phyloP scores from a whole-genome alignment of 2,888 invertebrate species.

The Ceraclea dissimilis region DNA sequence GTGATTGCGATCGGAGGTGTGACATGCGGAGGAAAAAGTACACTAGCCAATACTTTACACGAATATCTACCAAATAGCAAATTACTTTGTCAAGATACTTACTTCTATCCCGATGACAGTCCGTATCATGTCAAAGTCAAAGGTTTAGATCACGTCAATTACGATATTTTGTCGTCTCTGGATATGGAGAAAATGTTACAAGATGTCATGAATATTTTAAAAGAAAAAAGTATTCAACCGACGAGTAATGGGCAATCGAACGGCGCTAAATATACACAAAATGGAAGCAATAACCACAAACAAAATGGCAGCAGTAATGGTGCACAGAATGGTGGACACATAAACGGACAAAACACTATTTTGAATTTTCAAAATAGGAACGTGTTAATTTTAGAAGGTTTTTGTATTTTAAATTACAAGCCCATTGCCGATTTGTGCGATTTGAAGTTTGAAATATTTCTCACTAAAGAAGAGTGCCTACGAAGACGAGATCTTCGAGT shows the following conservation, averaged over 20 bases:
- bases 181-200: slow-evolving; percentile 64
- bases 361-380: slow-evolving; percentile 31
- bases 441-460: slow-evolving; percentile 65
- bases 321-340: neutral
- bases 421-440: slow-evolving; percentile 61
- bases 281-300: too few relatives aligned
- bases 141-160: slow-evolving; percentile 66
- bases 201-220: slow-evolving; percentile 47
- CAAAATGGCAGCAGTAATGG: neutral
- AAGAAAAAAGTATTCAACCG: neutral
- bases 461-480: slow-evolving; percentile 61
- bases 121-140: slow-evolving; percentile 55
- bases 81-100: slow-evolving; percentile 67
- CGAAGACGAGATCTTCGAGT: slow-evolving; percentile 51
- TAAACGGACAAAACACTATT: neutral
- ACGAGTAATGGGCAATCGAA: too few relatives aligned
- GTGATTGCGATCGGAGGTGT: slow-evolving; percentile 67
- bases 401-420: slow-evolving; percentile 63
- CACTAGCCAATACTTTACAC: slow-evolving; percentile 53
- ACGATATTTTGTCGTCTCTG: slow-evolving; percentile 62
- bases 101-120: slow-evolving; percentile 61
- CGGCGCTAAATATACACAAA: neutral
- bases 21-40: slow-evolving; percentile 80
- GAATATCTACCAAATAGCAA: slow-evolving; percentile 40
- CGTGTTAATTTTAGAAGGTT: slow-evolving; percentile 68